Base-by-base conservation (phyloP, 2,797 vertebrate genomes). In the Pelodytes ibericus region DNA sequence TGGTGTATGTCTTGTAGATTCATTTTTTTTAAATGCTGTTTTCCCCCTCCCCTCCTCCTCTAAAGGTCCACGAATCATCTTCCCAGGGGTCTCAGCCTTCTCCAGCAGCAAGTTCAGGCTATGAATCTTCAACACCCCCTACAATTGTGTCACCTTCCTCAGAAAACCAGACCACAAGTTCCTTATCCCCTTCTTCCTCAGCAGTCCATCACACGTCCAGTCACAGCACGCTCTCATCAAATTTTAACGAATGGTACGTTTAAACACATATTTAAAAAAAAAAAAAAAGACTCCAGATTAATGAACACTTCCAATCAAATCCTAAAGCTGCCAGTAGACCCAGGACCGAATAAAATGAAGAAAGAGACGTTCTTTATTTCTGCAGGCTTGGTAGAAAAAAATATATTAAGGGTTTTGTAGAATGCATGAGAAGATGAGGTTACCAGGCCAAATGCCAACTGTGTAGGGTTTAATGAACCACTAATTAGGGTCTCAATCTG, bases 201-300 rank as follows among this genome's bases (percentile, higher is more conserved):
- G 94, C 95, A 88, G 95, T 98, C 41, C 97, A 98, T 90, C 96
- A 98, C 93, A 95, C 96, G 87, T 93, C 92, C 90, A 95, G 93
- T 91, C 97, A 98, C 95, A 94, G 95, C 93, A 93, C 96, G 89
- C 95, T 98, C 90, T 96, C 96, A 89, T 99, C 96, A 92, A 99
- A 99, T 96, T 99, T 99, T 96, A 99, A 98, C 93, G 97, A 99
- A 98, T 99, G 97, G 97, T 99, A 99, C 93, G 97, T 99, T 92
- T 99, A 96, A 97, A 88, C 84, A 83, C 89, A 88, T 84, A 82
- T 83, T 82, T 81, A 78, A 72, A 72, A 26, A 39, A 44, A 53
- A 75, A 76, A 47, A 67, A 88, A 95, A 89, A 96, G 93, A 96
- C 94, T 94, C 90, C 87, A 89, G 90, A 91, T 86, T 90, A 91